These are phyloP conservation scores for Homalodisca vitripennis DNA, from an alignment of 1,140 invertebrate species.

Conservation along the genomic window DNA sequence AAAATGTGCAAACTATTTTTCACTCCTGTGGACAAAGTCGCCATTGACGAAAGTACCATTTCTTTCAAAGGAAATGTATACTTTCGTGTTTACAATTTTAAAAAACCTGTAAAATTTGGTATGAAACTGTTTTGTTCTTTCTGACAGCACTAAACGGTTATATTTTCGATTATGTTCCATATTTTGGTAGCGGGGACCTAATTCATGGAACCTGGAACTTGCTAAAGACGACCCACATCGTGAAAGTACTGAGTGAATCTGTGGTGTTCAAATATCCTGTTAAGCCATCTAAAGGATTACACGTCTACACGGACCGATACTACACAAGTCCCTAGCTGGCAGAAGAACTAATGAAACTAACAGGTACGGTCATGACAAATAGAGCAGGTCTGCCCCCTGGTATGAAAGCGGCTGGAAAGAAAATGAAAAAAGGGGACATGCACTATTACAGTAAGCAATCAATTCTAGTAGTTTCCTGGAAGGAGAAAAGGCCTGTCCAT, in stretches of 20 bases:
- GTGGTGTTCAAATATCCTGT: not conserved
- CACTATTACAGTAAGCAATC: not conserved
- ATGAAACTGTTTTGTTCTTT: constrained; percentile 16
- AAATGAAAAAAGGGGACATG: not conserved
- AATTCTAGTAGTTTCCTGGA: not conserved
- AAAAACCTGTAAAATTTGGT: constrained; percentile 22
- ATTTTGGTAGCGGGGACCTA: not conserved
- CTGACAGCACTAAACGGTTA: constrained; percentile 13
- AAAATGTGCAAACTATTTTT: not conserved
- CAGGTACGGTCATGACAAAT: constrained; percentile 13
- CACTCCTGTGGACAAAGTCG: not conserved
- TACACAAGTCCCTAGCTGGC: constrained; percentile 20
- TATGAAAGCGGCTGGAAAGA: constrained; percentile 1
- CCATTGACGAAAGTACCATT: not conserved
- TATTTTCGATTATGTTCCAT: constrained; percentile 14
- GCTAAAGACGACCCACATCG: constrained; percentile 18
- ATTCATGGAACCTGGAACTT: not conserved
- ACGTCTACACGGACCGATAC: constrained; percentile 1
- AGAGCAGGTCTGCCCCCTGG: not conserved
- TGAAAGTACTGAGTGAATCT: constrained; percentile 2
- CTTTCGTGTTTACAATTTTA: not conserved
- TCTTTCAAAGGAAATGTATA: constrained; percentile 2
- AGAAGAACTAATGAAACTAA: not conserved
- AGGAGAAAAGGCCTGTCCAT: not conserved
- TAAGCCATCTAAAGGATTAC: not conserved